Evolutionary conservation across 2,113 vertebrate species (phyloP).

Genomic region (Takifugu bimaculatus): DNA sequence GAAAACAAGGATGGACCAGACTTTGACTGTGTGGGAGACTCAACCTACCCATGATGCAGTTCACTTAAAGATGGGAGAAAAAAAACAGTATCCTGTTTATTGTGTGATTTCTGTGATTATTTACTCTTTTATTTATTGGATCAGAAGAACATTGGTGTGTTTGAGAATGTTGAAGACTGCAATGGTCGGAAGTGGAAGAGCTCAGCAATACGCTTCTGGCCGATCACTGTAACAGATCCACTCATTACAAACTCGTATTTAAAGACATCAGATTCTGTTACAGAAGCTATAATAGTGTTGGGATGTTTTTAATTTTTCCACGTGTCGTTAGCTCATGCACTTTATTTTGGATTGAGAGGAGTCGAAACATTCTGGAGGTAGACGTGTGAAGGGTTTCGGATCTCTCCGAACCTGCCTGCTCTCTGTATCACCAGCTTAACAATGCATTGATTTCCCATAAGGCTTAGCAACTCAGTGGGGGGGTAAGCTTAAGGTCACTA

Average conservation of each 20-base stretch:
- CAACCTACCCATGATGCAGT: conserved; percentile 4
- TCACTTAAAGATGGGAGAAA: conserved; percentile 17
- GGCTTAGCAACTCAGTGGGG: conserved; percentile 1
- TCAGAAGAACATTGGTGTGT: conserved; percentile 35
- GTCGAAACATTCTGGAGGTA: conserved; percentile 2
- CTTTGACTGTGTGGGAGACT: conserved; percentile 24
- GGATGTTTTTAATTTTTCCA: conserved; percentile 30
- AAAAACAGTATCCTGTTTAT: conserved; percentile 21
- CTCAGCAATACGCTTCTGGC: conserved; percentile 2
- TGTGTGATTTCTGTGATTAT: conserved; percentile 28
- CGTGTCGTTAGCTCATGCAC: conserved; percentile 67
- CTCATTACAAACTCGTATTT: conserved; percentile 1
- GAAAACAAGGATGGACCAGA: conserved; percentile 14
- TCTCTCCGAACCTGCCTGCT: conserved; percentile 1
- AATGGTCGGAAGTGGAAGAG: conserved; percentile 41
- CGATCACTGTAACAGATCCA: conserved; percentile 18
- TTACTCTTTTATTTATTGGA: conserved; percentile 74
- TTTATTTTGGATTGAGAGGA: conserved; percentile 59
- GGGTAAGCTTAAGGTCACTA: no score
- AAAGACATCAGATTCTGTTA: conserved; percentile 26
- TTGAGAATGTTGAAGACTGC: conserved; percentile 39
- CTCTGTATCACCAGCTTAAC: conserved; percentile 5
- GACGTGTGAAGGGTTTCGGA: conserved; percentile 26
- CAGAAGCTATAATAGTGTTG: conserved; percentile 30
- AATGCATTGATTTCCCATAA: conserved; percentile 12